These are phyloP conservation scores for Sarcophaga subvicina DNA, from an alignment of 2,888 invertebrate species.

Conservation along the genomic window DNA sequence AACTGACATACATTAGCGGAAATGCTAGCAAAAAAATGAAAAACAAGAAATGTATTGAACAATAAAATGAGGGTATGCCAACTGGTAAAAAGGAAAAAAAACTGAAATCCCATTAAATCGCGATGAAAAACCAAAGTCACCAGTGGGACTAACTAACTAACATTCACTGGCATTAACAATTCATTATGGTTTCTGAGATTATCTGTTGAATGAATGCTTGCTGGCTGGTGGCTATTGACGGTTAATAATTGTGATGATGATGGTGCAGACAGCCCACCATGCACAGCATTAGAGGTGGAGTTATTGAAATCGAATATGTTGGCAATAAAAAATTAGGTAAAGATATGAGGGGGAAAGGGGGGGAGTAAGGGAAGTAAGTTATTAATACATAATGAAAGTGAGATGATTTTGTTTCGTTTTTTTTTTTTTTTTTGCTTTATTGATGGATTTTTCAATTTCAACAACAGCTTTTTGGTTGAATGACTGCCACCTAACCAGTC, in stretches of 20 bases:
- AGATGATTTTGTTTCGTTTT: conserved; percentile 16
- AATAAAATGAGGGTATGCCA: conserved; percentile 3
- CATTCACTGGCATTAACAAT: not conserved
- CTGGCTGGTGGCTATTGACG: not conserved
- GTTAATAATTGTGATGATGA: not conserved
- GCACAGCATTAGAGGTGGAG: not conserved
- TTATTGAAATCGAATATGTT: conserved; percentile 4
- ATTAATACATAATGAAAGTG: conserved; percentile 26
- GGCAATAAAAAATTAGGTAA: not conserved
- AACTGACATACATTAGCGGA: not conserved
- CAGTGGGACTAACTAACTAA: not conserved
- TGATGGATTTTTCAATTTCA: conserved; percentile 16
- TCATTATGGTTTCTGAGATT: conserved; percentile 6
- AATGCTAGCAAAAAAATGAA: not conserved
- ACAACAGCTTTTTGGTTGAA: conserved; percentile 41
- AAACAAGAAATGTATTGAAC: not conserved
- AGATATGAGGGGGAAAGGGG: not conserved
- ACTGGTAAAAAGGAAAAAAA: not conserved
- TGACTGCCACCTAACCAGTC: conserved; percentile 22
- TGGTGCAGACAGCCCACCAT: not conserved
- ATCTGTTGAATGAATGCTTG: not conserved
- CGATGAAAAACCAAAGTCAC: not conserved
- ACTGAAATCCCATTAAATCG: too few species aligned
- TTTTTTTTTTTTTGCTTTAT: not conserved
- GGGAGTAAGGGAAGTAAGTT: not conserved